Base-by-base conservation (phyloP, 2,797 vertebrate genomes). In the Arnoldichthys spilopterus region DNA sequence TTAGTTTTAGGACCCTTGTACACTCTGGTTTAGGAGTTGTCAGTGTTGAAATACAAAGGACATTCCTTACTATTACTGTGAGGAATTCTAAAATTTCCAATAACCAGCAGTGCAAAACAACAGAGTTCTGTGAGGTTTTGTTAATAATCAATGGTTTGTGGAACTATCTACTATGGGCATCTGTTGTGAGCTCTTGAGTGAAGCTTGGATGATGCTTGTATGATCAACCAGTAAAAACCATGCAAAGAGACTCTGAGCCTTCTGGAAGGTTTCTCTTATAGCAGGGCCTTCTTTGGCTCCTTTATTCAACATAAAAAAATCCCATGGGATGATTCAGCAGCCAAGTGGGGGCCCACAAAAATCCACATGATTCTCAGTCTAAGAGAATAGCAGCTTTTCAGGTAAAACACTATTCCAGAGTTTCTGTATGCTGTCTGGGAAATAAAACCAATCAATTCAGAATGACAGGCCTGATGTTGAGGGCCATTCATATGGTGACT, bases 321-420 rank as follows among this genome's bases (percentile, higher is more conserved):
- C 83, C 71, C 75, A 37, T 75, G 82, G 76, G 79, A 75, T 37
- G n/a, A 11, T 34, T 64, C 71, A 15, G 37, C 34, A 78, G 80
- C 81, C 78, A 80, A 76, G 67, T 56, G 77, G 72, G 53, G 81
- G 71, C 74, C 78, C 59, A 37, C 28, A 80, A n/a, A n/a, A 83
- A 61, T 61, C 53, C 13, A 59, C 40, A 72, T 67, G 69, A 51
- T 61, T 71, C 37, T 77, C 66, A 59, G 67, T 53, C 43, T 24
- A 76, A 62, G 12, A 72, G 74, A 78, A 78, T 32, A 73, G 49
- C 77, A 68, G 56, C 26, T 74, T 82, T 76, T 78, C 68, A 80
- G 75, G 70, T 82, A 77, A 72, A 83, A 59, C 70, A 78, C 72
- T 70, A 70, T 82, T 82, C 62, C 70, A 80, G 68, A 83, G 72